Evolutionary conservation across 2,113 vertebrate genomes (phyloP).

Genomic region (Geothlypis trichas): DNA sequence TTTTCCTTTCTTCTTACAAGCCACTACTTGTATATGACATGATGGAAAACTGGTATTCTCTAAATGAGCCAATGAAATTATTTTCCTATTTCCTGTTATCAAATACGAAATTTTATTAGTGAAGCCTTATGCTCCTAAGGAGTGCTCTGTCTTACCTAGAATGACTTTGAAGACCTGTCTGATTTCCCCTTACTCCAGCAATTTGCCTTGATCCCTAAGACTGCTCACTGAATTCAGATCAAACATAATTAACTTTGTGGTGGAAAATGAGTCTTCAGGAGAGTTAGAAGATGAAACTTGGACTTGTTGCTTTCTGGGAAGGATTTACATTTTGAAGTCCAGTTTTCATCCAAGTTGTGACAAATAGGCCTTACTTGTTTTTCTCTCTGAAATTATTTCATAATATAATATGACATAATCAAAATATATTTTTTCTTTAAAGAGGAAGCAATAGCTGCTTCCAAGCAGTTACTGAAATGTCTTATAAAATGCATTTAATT

Average conservation of each 20-base stretch:
- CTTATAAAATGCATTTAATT: not conserved
- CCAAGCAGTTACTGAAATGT: not conserved
- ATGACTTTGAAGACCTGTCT: constrained; percentile 58
- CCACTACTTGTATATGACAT: not conserved
- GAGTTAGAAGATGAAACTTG: constrained; percentile 2
- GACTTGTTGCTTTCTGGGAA: constrained; percentile 1
- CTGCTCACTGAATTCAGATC: constrained; percentile 10
- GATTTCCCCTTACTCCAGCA: constrained; percentile 36
- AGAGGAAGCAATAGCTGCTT: not conserved
- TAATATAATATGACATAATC: not conserved
- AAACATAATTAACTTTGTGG: constrained; percentile 45
- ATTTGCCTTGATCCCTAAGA: not conserved
- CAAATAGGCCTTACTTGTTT: not conserved
- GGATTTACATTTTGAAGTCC: not conserved
- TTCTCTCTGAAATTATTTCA: not conserved
- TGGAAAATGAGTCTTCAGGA: constrained; percentile 6
- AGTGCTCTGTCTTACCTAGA: constrained; percentile 46
- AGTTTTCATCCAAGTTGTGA: not conserved
- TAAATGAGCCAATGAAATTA: constrained; percentile 49
- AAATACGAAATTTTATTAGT: constrained; percentile 52
- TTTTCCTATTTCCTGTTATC: constrained; percentile 62
- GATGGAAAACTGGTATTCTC: constrained; percentile 37
- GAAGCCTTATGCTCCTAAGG: constrained; percentile 13
- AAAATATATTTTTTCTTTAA: not conserved
- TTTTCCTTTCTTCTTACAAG: not conserved